Percentiles rank a stretch among this genome's conserved stretches.
phyloP scores from a whole-genome alignment of 2,797 vertebrate species.

The Amazonetta brasiliensis region DNA sequence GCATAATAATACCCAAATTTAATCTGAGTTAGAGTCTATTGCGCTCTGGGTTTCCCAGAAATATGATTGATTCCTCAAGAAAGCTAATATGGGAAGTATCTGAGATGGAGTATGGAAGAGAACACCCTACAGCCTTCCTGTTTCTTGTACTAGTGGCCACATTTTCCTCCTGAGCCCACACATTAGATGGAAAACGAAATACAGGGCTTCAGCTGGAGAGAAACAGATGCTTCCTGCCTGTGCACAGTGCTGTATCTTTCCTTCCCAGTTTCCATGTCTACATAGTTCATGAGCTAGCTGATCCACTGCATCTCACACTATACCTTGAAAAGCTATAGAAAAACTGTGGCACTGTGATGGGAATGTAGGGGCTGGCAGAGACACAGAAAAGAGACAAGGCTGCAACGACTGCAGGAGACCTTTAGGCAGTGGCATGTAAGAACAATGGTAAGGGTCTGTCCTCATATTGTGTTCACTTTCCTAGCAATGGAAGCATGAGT shows the following conservation, averaged over 20 bases:
- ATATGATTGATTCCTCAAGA: not conserved
- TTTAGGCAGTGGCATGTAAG: not conserved
- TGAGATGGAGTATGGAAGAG: not conserved
- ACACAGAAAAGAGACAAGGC: not conserved
- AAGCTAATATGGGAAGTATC: not conserved
- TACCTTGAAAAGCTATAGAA: not conserved
- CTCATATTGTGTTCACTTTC: not conserved
- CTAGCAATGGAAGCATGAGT: not conserved
- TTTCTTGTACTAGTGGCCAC: not conserved
- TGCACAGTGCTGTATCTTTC: not conserved
- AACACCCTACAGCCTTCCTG: not conserved
- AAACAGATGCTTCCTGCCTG: not conserved
- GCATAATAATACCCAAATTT: not conserved
- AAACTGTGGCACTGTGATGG: not conserved
- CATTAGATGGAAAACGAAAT: not conserved
- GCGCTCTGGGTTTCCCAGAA: not conserved
- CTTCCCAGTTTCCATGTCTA: not conserved
- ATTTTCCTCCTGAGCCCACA: not conserved
- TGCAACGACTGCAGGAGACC: not conserved
- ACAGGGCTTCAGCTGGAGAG: not conserved
- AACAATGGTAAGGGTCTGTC: not conserved
- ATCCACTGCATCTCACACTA: not conserved
- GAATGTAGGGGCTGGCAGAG: not conserved
- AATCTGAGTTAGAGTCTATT: not conserved
- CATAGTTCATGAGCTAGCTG: not conserved